These are phyloP conservation scores for Tipula unca DNA, from an alignment of 2,888 invertebrate genomes.

Conservation along the genomic window DNA sequence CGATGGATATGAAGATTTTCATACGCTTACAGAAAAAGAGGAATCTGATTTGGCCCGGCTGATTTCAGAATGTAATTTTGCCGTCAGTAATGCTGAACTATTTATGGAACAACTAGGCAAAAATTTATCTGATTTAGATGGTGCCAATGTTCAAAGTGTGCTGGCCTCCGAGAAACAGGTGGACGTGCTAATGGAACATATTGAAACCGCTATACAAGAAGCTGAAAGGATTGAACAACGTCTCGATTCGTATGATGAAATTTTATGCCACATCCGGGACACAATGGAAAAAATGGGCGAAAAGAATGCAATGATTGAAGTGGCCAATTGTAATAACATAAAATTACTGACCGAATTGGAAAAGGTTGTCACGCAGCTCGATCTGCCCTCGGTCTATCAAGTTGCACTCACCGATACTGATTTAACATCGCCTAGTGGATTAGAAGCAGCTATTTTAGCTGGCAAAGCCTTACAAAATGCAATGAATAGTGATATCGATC, in stretches of 20 bases:
- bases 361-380: conserved; percentile 66
- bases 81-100: conserved; percentile 78
- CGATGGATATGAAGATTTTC: conserved; percentile 57
- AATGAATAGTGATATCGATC: conserved; percentile 59
- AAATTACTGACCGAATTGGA: conserved; percentile 69
- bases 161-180: conserved; percentile 82
- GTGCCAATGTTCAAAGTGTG: conserved; percentile 86
- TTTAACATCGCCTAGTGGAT: conserved; percentile 53
- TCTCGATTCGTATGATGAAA: conserved; percentile 71
- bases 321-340: conserved; percentile 78
- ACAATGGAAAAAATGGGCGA: conserved; percentile 87
- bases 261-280: conserved; percentile 73
- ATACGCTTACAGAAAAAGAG: conserved; percentile 74
- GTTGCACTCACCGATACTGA: conserved; percentile 63
- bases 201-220: conserved; percentile 69
- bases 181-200: conserved; percentile 63
- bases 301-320: conserved; percentile 78
- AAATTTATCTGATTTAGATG: conserved; percentile 77
- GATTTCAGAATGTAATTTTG: conserved; percentile 76
- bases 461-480: conserved; percentile 66
- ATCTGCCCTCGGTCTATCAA: conserved; percentile 59
- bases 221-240: conserved; percentile 63
- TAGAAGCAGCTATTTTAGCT: conserved; percentile 56
- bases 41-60: conserved; percentile 76
- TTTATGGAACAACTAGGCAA: conserved; percentile 71